phyloP scores from a whole-genome alignment of 2,888 invertebrate species.

The Ophion ellenae region DNA sequence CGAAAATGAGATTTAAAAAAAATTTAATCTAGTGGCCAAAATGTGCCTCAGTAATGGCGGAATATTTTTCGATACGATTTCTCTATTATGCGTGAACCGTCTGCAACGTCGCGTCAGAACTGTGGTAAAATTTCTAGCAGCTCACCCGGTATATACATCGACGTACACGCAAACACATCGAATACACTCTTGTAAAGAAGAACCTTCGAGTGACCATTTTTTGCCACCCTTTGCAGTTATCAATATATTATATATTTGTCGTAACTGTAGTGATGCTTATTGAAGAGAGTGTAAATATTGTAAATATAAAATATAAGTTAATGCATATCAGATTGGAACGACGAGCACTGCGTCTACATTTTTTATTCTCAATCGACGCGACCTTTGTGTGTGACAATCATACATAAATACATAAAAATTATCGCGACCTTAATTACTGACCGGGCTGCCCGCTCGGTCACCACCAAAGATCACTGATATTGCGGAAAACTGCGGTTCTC shows the following conservation, averaged over 20 bases:
- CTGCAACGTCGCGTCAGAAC: too few species aligned
- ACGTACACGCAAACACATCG: not conserved
- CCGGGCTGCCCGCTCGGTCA: not conserved
- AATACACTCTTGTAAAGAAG: slow-evolving; percentile 14
- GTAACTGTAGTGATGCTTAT: slow-evolving; percentile 26
- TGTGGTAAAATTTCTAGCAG: too few species aligned
- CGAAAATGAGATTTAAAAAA: too few species aligned
- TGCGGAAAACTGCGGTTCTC: not conserved
- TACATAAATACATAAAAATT: too few species aligned
- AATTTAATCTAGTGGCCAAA: too few species aligned
- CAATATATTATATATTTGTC: slow-evolving; percentile 34
- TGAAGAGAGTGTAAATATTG: slow-evolving; percentile 71
- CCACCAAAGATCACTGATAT: not conserved
- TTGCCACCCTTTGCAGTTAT: slow-evolving; percentile 49
- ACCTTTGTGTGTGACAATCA: not conserved
- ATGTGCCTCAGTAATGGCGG: too few species aligned
- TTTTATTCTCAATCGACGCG: not conserved
- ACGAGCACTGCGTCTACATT: not conserved
- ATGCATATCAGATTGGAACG: not conserved
- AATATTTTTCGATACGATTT: too few species aligned
- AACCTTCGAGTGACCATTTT: slow-evolving; percentile 29
- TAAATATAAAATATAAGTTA: slow-evolving; percentile 68
- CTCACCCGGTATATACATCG: too few species aligned
- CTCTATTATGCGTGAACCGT: too few species aligned
- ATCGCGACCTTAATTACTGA: not conserved